Percentiles rank a stretch among this genome's conserved stretches.
Conservation (phyloP, 2,113 vertebrate species). For the Sterna hirundo region DNA sequence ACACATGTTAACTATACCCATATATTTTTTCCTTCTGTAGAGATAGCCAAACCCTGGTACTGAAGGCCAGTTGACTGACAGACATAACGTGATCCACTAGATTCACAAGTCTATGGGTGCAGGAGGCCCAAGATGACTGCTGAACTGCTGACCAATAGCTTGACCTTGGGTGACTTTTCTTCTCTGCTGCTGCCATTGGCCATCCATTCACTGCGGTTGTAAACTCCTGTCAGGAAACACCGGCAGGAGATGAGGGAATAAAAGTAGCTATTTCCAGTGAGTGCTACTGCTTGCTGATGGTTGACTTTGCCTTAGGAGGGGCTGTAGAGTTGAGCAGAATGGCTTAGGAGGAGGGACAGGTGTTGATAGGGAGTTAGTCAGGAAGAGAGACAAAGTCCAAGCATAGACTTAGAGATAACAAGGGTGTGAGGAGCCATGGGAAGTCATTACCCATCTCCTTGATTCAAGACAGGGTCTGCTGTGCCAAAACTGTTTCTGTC, state of each 20-base stretch:
- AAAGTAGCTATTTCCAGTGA: background rate
- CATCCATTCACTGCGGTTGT: background rate
- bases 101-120: background rate
- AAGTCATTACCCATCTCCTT: background rate
- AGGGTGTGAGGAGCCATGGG: background rate
- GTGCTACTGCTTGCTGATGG: background rate
- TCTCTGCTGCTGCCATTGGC: background rate
- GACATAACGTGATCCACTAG: background rate
- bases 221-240: background rate
- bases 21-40: constrained; percentile 63
- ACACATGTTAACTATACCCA: constrained; percentile 68
- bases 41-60: constrained; percentile 35
- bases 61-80: constrained; percentile 28
- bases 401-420: background rate
- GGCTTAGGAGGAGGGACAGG: background rate
- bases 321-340: rapidly evolving
- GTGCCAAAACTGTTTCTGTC: background rate
- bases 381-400: background rate
- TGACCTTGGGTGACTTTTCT: background rate
- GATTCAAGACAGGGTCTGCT: background rate
- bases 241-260: background rate
- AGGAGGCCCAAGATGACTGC: background rate
- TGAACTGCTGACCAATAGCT: background rate
- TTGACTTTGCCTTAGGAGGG: background rate
- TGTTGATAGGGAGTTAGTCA: background rate